Evolutionary conservation across 1,140 invertebrate genomes (phyloP), one percentile per base, ranked within the genome.

Genomic region (Lysiphlebus fabarum): DNA sequence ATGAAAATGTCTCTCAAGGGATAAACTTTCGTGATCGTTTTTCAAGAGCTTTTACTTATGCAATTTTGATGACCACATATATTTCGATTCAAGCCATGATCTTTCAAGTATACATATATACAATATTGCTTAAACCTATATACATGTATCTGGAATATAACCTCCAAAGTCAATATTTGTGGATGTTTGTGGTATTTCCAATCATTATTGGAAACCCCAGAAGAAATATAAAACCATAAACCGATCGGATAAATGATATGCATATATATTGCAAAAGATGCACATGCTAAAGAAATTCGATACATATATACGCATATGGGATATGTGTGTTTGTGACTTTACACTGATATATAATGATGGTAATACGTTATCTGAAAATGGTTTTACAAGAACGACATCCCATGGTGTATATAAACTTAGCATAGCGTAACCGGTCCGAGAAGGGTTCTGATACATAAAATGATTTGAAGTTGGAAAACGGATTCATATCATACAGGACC

Each of bases 311-410:
- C 36, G 11, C 17, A 43, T 56, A 44, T 53, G 62, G 55, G 62
- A 58, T 66, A 62, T 61, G 63, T 67, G 66, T 67, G 62, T 63
- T 56, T 55, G 48, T 66, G 37, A 42, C 34, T 50, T 57, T 60
- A 66, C 50, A 60, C 55, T 56, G 53, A 26, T 54, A 54, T 53
- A 56, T 71, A 69, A 69, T 67, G 60, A 56, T 54, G 59, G 62
- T 9, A 69, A 76, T 75, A 71, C 64, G 73, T 78, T 78, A 78
- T 78, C 75, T 70, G 71, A 61, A 71, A 77, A 76, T 76, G 73
- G 76, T 77, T 78, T 77, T 74, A 76, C 76, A 77, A 78, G 76
- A 76, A 75, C 71, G 73, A 77, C 75, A 77, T 77, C 76, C 76
- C 75, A 67, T 54, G 67, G 70, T 65, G 67, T 71, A 71, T 65